Base-by-base conservation (phyloP, 1,140 invertebrate genomes). In the Heliconius hewitsoni region DNA sequence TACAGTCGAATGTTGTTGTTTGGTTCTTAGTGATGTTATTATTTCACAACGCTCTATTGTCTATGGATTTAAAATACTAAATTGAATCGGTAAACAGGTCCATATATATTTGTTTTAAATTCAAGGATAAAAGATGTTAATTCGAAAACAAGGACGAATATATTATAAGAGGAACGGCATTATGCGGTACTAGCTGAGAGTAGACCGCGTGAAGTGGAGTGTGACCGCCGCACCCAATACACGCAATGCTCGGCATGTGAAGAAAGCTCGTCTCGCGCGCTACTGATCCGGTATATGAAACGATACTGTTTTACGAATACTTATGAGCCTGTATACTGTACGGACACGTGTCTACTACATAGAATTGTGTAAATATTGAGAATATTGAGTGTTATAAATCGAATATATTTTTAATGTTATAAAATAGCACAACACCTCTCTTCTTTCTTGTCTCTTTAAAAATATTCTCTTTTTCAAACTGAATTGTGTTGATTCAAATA, bases 201-300 rank as follows among this genome's bases (percentile, higher is more conserved):
- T 52, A 74, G 55, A 77, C 37, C 55, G 57, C 52, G 76, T 74
- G 73, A 71, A 74, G 83, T 93, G 89, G 89, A 89, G 87, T 92
- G 90, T 84, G 83, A 90, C 90, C 85, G 82, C 84, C 52, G 77
- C 77, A 57, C 73, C 82, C 76, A 82, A 81, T 84, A 84, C 89
- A 86, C 90, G 90, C 91, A 86, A 92, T 74, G 74, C 46, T 70
- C 81, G 89, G 91, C 89, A 93, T 93, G 91, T 85, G 90, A 90
- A 90, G 91, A 92, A 91, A 92, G 87, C 85, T 87, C 85, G 82
- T 85, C 85, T 86, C 84, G 77, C 71, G 83, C 81, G 79, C 76
- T 79, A 77, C 60, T 78, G 57, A 75, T n/a, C 77, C 73, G 76
- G 42, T 74, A 81, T 72, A 76, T 66, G 30, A 66, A 66, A 66